These are phyloP conservation scores for Stictocephala bisonia DNA, from an alignment of 2,888 invertebrate species.

Conservation along the genomic window DNA sequence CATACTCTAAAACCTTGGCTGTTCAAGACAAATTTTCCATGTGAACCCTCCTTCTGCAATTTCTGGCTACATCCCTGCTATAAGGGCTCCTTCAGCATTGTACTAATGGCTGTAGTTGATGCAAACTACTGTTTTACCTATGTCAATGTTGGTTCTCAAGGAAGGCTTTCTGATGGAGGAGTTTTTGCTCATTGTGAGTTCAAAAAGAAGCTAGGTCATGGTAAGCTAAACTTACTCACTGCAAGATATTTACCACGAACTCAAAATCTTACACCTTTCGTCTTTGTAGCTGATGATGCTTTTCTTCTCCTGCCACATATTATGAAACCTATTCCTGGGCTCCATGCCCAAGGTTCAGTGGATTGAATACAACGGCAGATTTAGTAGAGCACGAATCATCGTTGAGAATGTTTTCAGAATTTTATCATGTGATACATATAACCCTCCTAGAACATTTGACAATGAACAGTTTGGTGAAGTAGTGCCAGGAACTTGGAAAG, in stretches of 20 bases:
- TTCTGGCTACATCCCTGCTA: no score
- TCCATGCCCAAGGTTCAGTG: not conserved
- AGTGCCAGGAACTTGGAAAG: not conserved
- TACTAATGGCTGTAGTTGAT: no score
- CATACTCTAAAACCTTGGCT: no score
- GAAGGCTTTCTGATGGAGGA: not conserved
- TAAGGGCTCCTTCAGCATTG: no score
- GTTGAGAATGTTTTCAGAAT: not conserved
- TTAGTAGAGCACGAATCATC: not conserved
- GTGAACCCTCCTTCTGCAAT: no score
- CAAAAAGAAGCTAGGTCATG: not conserved
- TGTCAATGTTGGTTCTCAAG: not conserved
- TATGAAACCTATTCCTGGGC: not conserved
- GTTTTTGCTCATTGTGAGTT: not conserved
- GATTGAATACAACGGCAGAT: not conserved
- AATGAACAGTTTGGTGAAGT: not conserved
- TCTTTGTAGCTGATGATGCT: not conserved
- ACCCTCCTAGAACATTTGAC: not conserved
- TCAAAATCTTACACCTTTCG: not conserved
- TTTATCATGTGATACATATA: not conserved
- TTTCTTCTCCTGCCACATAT: not conserved
- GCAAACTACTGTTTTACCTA: no score
- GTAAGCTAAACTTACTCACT: not conserved
- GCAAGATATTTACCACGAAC: not conserved
- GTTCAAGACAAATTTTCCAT: no score